These are phyloP conservation scores for Bos javanicus DNA, from an alignment of 2,113 vertebrate species.

Conservation along the genomic window DNA sequence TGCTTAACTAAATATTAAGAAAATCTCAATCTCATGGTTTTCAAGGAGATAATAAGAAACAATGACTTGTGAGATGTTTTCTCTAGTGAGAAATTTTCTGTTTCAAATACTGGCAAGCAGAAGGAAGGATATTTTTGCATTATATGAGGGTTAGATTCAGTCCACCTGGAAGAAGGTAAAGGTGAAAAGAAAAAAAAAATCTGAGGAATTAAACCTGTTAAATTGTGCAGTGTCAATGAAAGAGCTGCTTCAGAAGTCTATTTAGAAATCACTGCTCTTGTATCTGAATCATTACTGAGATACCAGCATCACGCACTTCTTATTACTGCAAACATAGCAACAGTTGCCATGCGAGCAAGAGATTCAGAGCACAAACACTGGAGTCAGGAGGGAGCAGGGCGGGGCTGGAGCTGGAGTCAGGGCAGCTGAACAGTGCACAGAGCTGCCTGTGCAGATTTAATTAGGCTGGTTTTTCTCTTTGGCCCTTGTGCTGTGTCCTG, in stretches of 20 bases:
- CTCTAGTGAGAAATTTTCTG: neutral
- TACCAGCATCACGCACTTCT: conserved; percentile 57
- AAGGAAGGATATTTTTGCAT: conserved; percentile 6
- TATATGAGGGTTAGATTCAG: neutral
- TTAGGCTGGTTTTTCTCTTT: conserved; percentile 35
- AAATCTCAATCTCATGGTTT: neutral
- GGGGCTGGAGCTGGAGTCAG: neutral
- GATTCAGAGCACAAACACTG: conserved; percentile 37
- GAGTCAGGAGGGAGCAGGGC: conserved; percentile 13
- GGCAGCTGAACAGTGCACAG: neutral
- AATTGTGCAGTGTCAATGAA: neutral
- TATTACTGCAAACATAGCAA: conserved; percentile 71
- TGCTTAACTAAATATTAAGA: neutral
- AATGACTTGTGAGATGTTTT: neutral
- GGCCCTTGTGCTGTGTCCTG: conserved; percentile 29
- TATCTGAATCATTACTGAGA: conserved; percentile 44
- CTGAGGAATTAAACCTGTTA: conserved; percentile 46
- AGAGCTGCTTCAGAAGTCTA: conserved; percentile 54
- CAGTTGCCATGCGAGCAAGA: conserved; percentile 75
- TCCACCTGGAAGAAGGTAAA: neutral
- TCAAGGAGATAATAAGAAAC: conserved; percentile 21
- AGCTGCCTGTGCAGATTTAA: conserved; percentile 18
- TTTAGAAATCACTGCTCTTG: conserved; percentile 59
- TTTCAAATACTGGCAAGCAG: neutral
- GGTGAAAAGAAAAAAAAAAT: conserved; percentile 31